Evolutionary conservation across 2,888 invertebrate species (phyloP).

Genomic region (Plagiodera versicolora): DNA sequence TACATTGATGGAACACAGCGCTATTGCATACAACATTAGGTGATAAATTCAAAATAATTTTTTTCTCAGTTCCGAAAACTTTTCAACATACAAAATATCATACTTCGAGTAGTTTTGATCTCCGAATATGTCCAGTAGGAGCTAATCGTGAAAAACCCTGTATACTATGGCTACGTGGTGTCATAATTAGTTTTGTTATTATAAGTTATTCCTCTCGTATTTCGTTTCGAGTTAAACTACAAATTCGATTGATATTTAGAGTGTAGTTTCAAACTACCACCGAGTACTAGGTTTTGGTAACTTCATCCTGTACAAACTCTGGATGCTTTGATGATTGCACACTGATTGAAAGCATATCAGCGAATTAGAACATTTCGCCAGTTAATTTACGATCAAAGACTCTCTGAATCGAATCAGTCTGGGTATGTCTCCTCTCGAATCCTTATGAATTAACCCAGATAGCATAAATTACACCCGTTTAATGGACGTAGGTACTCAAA

Average conservation of each 20-base stretch:
- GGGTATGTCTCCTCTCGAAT: background rate
- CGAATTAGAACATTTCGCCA: background rate
- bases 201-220: background rate
- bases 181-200: background rate
- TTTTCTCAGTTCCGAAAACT: no score
- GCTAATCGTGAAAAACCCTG: no score
- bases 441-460: no score
- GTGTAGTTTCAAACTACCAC: background rate
- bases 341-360: background rate
- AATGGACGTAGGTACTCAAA: no score
- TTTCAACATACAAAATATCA: no score
- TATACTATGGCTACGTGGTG: background rate
- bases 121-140: no score
- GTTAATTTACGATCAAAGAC: background rate
- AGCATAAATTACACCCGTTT: no score
- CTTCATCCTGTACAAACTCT: background rate
- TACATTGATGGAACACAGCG: no score
- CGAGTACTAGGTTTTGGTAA: background rate
- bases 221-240: background rate
- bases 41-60: no score
- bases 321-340: background rate
- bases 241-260: background rate
- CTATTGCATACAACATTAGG: no score
- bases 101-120: no score
- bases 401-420: background rate